Evolutionary conservation across 2,888 invertebrate genomes (phyloP).

Genomic region (Eristalis intricaria): DNA sequence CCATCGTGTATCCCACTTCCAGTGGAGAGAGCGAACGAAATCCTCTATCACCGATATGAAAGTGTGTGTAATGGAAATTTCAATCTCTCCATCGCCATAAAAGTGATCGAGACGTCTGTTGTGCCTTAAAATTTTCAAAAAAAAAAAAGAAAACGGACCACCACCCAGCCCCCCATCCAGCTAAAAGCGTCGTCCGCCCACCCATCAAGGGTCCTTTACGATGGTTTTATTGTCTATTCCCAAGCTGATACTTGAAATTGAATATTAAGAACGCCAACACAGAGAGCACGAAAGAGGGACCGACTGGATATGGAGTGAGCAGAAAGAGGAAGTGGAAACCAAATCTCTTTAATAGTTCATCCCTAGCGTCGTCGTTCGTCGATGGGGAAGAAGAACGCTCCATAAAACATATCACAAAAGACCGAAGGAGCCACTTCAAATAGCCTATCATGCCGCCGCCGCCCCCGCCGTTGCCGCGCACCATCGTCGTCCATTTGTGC

Average conservation of each 20-base stretch:
- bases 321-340: slow-evolving; percentile 16
- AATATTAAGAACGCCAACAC: slow-evolving; percentile 62
- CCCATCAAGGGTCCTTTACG: slow-evolving; percentile 52
- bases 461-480: neutral
- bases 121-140: neutral
- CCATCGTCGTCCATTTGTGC: neutral
- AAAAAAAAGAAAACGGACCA: neutral
- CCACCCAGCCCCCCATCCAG: neutral
- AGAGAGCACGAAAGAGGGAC: neutral
- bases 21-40: neutral
- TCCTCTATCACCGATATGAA: slow-evolving; percentile 42
- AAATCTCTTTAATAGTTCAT: slow-evolving; percentile 66
- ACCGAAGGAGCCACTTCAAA: slow-evolving; percentile 52
- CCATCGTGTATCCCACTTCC: slow-evolving; percentile 16
- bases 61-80: slow-evolving; percentile 29
- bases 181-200: neutral
- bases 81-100: slow-evolving; percentile 40
- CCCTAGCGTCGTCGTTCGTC: neutral
- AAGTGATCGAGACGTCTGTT: slow-evolving; percentile 51
- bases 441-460: neutral
- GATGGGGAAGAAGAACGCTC: slow-evolving; percentile 19
- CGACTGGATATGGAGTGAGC: neutral
- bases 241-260: slow-evolving; percentile 68
- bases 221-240: slow-evolving; percentile 67
- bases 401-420: slow-evolving; percentile 70